Evolutionary conservation across 2,797 vertebrate species (phyloP), one percentile per base, ranked within the genome.

Genomic region (Enteromius trimaculatus): DNA sequence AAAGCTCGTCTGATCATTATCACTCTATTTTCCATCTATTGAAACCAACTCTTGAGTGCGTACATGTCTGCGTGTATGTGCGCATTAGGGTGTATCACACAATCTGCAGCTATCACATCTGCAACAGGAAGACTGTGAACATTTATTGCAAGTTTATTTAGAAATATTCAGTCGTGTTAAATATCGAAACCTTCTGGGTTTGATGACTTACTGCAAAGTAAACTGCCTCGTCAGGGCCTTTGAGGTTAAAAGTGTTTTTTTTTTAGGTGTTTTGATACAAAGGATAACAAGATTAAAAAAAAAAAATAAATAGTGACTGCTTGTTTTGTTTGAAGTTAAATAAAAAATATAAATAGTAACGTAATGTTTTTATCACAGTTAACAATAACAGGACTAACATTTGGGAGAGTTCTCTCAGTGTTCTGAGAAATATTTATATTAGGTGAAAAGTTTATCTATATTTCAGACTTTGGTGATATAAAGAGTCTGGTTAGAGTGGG

Each of bases 21-120:
- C 87, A 64, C 80, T 26, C 42, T 81, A 82, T 82, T 88, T 88
- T 86, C 85, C 87, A 88, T 86, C 79, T 77, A 84, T 74, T 84
- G 79, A 88, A 88, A 87, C 79, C 74, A 85, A 66, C 66, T n/a
- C 34, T n/a, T 83, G 71, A 72, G 65, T 68, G 60, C 44, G 66
- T 72, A 53, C 44, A 62, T 68, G 72, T 58, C 34, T 55, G 76
- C 64, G 82, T 74, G 39, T 60, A 19, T 65, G 58, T 53, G 68
- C 31, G 78, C 37, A 72, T 79, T 83, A 58, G 62, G 37, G 4
- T 58, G 75, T 79, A 78, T 83, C 78, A 75, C 51, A 79, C 49
- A 64, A 87, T 84, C 84, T 85, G 78, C 78, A 85, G 74, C 53
- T 10, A 55, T 55, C 70, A 53, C 69, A 85, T 87, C 55, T 81